Conservation (phyloP, 2,888 invertebrate species). For the Metopia argyrocephala region DNA sequence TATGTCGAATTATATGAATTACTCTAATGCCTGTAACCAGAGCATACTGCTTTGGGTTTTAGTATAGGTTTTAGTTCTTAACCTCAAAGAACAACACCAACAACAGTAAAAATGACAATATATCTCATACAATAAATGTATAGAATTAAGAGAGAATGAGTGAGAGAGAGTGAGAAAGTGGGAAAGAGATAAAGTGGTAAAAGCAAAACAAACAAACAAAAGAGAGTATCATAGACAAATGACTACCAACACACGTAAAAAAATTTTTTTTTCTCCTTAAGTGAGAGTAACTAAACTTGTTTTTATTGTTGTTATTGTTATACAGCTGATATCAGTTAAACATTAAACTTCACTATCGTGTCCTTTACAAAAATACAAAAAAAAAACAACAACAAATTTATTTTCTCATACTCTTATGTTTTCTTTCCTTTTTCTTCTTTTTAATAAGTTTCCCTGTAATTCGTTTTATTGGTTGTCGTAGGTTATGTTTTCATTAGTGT, state of each 20-base stretch:
- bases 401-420: conserved; percentile 18
- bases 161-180: background rate
- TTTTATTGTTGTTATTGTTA: background rate
- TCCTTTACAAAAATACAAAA: conserved; percentile 3
- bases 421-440: too few species aligned
- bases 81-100: conserved; percentile 27
- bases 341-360: conserved; percentile 43
- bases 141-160: background rate
- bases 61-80: conserved; percentile 34
- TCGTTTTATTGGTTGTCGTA: conserved; percentile 33
- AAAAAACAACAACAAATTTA: conserved; percentile 26
- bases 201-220: too few species aligned
- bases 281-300: background rate
- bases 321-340: conserved; percentile 2
- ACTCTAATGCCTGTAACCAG: conserved; percentile 55
- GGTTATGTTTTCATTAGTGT: conserved; percentile 18
- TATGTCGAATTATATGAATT: conserved; percentile 56
- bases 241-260: too few species aligned
- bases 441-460: conserved; percentile 14
- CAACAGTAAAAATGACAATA: background rate
- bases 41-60: conserved; percentile 33
- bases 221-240: background rate
- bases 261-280: too few species aligned
- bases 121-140: background rate
- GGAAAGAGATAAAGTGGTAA: background rate